Base-by-base conservation (phyloP, 2,888 invertebrate genomes). In the Brenthis daphne region DNA sequence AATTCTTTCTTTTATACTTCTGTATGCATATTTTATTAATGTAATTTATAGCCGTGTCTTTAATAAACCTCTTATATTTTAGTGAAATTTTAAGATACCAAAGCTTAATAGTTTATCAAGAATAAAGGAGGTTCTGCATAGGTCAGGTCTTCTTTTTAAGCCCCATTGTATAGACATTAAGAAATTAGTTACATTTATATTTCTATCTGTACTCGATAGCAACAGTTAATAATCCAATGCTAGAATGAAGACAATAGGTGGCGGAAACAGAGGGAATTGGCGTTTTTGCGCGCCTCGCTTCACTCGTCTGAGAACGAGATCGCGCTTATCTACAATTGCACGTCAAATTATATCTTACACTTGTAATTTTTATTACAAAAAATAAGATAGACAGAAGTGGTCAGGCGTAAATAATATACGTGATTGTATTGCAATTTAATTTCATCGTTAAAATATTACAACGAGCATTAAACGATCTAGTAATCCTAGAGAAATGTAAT, bases 201-300 rank as follows among this genome's bases (percentile, higher is more conserved):
- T 69, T 63, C 70, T 68, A 51, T 56, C 65, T 53, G 56, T 69
- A 68, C 60, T 56, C n/a, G 56, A 64, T 67, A 71, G 60, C 66
- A 68, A 71, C 73, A 69, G 79, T 84, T 83, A 86, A 83, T 87
- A 87, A 88, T 87, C 85, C 83, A 81, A 82, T 82, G 81, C 80
- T 82, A 84, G 77, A 80, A 82, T 79, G 79, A 73, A 89, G 83
- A 92, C 92, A 90, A 90, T 91, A 79, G 89, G 77, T 86, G 86
- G 83, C 83, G 88, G 90, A 90, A 88, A 90, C 85, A 81, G 79
- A 85, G 77, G 79, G 85, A 84, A 83, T 81, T 78, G 79, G 79
- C 76, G 82, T 89, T 91, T 88, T 89, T 90, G 82, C 77, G 68
- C 78, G 78, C 79, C 77, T 79, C 82, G 79, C 82, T 83, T 75